Conservation (phyloP, 2,113 vertebrate genomes). For the Malurus cyaneus region DNA sequence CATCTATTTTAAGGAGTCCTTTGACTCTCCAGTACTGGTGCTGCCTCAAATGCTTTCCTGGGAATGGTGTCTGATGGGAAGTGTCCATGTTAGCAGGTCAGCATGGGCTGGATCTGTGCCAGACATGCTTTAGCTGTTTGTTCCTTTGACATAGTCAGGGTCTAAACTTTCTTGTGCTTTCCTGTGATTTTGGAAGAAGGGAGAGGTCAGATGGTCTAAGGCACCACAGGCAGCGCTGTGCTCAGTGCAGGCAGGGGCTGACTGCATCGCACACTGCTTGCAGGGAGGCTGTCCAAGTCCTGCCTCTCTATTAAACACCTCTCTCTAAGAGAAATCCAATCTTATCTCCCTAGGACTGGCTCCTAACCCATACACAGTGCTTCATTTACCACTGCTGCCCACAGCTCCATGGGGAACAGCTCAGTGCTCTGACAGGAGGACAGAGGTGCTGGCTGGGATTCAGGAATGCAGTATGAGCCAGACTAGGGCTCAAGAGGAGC, state of each 20-base stretch:
- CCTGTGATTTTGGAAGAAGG: background rate
- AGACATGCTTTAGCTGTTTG: background rate
- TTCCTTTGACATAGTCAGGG: background rate
- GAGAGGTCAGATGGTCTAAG: background rate
- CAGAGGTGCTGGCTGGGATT: background rate
- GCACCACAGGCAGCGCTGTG: background rate
- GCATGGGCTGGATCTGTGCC: accelerated
- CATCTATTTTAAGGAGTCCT: background rate
- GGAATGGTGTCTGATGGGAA: background rate
- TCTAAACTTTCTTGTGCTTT: background rate
- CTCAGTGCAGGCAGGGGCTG: background rate
- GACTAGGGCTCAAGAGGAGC: background rate
- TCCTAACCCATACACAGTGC: background rate
- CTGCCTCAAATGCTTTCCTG: background rate
- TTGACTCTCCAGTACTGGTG: background rate
- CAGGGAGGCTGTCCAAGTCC: background rate
- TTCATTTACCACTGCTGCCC: background rate
- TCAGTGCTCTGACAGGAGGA: background rate
- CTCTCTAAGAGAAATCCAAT: accelerated
- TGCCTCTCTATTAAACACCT: background rate
- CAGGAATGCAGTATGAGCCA: background rate
- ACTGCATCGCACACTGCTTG: background rate
- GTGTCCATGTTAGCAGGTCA: background rate
- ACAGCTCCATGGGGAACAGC: accelerated
- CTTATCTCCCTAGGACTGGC: background rate